phyloP scores from a whole-genome alignment of 2,113 vertebrate species.

The Lycaon pictus region DNA sequence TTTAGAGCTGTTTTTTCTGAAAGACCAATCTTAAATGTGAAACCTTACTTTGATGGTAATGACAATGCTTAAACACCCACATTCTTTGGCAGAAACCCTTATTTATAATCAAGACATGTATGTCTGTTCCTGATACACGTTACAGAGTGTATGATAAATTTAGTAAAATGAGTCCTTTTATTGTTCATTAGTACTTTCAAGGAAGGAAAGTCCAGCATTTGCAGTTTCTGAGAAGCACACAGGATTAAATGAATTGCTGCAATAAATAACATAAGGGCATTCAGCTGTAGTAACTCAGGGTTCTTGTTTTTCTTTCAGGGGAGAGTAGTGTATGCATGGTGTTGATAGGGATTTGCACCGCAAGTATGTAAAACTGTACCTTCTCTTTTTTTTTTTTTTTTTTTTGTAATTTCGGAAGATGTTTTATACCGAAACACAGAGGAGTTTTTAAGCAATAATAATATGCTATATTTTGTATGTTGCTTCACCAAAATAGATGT shows the following conservation, averaged over 20 bases:
- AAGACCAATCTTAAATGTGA: neutral
- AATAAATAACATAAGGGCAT: neutral
- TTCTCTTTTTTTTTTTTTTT: neutral
- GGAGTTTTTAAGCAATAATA: neutral
- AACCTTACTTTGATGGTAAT: neutral
- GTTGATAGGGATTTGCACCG: neutral
- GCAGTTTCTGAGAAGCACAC: neutral
- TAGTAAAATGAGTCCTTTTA: constrained; percentile 51
- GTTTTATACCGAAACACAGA: neutral
- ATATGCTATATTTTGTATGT: neutral
- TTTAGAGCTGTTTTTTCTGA: neutral
- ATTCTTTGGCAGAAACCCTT: neutral
- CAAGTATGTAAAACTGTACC: neutral
- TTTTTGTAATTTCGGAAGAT: neutral
- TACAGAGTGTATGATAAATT: neutral
- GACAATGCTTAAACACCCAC: neutral
- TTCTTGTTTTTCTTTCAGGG: neutral
- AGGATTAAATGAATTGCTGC: neutral
- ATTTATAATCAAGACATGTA: neutral
- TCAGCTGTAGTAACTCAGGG: neutral
- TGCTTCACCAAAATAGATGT: neutral
- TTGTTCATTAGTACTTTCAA: constrained; percentile 36
- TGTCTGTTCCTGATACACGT: neutral
- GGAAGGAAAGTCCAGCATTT: constrained; percentile 15
- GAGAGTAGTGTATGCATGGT: neutral